phyloP scores from a whole-genome alignment of 2,797 vertebrate species.

The Catharus ustulatus region DNA sequence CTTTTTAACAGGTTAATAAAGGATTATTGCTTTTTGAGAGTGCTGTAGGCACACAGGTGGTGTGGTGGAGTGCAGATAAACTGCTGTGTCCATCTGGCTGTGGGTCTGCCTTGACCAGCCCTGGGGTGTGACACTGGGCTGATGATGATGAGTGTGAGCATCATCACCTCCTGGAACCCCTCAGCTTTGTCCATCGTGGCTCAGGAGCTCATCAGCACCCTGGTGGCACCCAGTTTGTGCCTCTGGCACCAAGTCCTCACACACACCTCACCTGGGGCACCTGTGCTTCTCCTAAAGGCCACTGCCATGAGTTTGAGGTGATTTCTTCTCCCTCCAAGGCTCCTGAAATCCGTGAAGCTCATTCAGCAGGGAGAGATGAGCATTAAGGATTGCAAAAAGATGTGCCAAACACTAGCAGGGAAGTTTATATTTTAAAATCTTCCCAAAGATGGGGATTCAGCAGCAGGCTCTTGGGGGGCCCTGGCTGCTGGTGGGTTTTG shows the following conservation, averaged over 20 bases:
- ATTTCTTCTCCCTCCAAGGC: not conserved
- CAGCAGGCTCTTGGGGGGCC: not conserved
- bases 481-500: not conserved
- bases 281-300: not conserved
- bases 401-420: not conserved
- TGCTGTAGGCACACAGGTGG: not conserved
- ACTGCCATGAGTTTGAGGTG: not conserved
- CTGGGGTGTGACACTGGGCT: accelerated
- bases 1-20: not conserved
- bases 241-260: not conserved
- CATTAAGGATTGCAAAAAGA: not conserved
- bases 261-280: not conserved
- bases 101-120: not conserved
- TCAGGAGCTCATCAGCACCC: not conserved
- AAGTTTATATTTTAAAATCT: not conserved
- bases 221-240: not conserved
- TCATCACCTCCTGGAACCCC: not conserved
- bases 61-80: not conserved
- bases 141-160: not conserved
- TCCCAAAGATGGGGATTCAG: not conserved
- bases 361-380: not conserved
- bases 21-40: not conserved
- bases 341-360: not conserved
- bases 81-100: accelerated
- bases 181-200: not conserved